Conservation (phyloP, 2,888 invertebrate species). For the Acanthosepion esculentum region DNA sequence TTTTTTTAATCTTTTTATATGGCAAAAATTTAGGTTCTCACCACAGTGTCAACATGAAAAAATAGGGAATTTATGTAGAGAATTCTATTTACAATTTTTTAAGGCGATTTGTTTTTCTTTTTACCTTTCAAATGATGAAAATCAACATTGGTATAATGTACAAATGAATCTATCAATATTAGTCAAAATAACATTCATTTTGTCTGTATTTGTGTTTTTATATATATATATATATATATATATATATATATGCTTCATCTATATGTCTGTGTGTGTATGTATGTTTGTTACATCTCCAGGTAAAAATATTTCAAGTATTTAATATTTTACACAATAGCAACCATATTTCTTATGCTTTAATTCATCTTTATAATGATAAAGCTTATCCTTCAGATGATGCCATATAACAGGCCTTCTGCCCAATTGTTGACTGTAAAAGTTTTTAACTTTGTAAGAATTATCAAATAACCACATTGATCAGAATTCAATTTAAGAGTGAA, state of each 20-base stretch:
- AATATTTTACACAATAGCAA: neutral
- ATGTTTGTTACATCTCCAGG: too few relatives aligned
- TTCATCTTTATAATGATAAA: neutral
- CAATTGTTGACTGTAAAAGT: neutral
- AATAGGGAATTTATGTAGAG: conserved; percentile 33
- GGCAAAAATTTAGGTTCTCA: neutral
- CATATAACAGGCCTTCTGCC: neutral
- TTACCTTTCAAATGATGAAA: neutral
- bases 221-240: too few relatives aligned
- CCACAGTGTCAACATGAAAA: conserved; percentile 22
- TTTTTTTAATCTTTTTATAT: neutral
- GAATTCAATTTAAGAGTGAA: neutral
- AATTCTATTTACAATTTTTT: conserved; percentile 33
- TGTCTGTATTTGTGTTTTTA: too few relatives aligned
- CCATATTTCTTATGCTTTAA: neutral
- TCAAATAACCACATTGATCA: neutral
- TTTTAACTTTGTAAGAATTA: neutral
- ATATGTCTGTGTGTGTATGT: too few relatives aligned
- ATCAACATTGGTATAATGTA: neutral
- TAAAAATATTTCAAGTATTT: neutral
- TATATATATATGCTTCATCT: too few relatives aligned
- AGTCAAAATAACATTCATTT: too few relatives aligned
- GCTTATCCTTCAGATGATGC: neutral
- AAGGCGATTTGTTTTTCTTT: neutral
- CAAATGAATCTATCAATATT: neutral